Conservation (phyloP, 2,113 vertebrate genomes). For the Microcebus tavaratra region DNA sequence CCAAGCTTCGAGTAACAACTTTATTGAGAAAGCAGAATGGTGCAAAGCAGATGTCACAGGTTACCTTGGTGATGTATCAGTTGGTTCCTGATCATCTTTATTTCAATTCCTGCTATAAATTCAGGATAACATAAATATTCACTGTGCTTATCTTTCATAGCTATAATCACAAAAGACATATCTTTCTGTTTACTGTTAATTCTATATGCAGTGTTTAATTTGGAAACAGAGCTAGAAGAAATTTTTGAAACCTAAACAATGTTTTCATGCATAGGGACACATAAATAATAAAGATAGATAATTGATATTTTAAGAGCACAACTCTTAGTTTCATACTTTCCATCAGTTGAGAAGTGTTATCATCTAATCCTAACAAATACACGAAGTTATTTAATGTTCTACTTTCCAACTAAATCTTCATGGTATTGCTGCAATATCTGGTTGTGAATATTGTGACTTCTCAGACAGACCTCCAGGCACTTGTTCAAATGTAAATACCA, state of each 20-base stretch:
- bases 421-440: neutral
- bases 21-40: neutral
- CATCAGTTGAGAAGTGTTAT: neutral
- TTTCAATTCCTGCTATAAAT: neutral
- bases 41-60: neutral
- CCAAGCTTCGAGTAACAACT: neutral
- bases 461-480: neutral
- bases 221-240: neutral
- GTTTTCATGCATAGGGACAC: neutral
- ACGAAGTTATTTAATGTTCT: neutral
- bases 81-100: neutral
- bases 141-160: neutral
- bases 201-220: neutral
- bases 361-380: neutral
- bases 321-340: neutral
- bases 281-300: neutral
- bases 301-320: neutral
- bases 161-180: neutral
- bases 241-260: neutral
- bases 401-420: neutral
- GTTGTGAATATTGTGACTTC: neutral
- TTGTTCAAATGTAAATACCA: neutral
- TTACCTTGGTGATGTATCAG: neutral
- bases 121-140: neutral
- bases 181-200: neutral